Conservation (phyloP, 2,888 invertebrate genomes). For the Lucinisca nassula region DNA sequence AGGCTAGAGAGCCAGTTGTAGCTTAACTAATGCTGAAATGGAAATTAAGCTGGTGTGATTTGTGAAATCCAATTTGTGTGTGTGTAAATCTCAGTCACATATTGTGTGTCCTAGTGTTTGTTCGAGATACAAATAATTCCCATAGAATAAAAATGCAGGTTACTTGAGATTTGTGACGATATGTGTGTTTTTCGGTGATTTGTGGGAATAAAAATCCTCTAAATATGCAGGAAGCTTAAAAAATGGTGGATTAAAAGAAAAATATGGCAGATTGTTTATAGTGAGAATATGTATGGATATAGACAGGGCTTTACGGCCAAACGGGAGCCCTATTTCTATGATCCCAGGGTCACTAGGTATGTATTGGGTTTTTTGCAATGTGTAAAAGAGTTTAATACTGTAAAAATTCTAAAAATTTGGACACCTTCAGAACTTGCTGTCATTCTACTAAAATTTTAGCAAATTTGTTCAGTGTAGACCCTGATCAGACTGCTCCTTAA, state of each 20-base stretch:
- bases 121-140: neutral
- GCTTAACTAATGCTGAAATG: too few relatives aligned
- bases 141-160: conserved; percentile 1
- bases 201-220: neutral
- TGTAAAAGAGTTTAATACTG: too few relatives aligned
- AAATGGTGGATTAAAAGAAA: neutral
- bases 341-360: conserved; percentile 83
- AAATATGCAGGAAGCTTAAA: neutral
- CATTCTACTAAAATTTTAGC: too few relatives aligned
- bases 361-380: neutral
- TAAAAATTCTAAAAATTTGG: too few relatives aligned
- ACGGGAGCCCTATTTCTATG: conserved; percentile 83
- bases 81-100: neutral
- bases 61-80: neutral
- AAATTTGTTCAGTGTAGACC: too few relatives aligned
- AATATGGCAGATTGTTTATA: neutral
- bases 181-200: neutral
- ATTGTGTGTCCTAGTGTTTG: neutral
- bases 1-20: too few relatives aligned
- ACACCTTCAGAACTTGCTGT: too few relatives aligned
- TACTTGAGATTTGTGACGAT: neutral
- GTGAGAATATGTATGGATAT: conserved; percentile 62
- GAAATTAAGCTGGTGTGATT: neutral
- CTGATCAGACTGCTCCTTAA: too few relatives aligned
- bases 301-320: conserved; percentile 69